Base-by-base conservation (phyloP, 2,797 vertebrate species). In the Pseudochaenichthys georgianus region DNA sequence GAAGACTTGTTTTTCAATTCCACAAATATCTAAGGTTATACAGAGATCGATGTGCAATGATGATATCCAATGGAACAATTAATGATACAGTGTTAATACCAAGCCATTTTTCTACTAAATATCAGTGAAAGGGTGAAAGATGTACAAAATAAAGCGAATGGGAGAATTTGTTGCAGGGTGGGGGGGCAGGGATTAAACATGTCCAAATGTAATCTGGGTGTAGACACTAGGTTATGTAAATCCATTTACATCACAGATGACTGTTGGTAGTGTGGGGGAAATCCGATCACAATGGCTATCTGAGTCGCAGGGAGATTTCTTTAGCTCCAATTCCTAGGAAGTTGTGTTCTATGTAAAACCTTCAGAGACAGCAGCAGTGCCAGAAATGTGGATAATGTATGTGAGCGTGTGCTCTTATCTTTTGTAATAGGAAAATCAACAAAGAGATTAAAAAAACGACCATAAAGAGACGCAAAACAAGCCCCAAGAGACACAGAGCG, bases 151-250 rank as follows among this genome's bases (percentile, higher is more conserved):
- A 2, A 58, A 52, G 68, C 72, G 83, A 89, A 77, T 66, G 74
- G 70, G 69, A 76, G 70, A 70, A 82, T 21, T 19, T 60, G 43
- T 59, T 62, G 54, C 19, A 5, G 54, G 43, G 48, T 34, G 80
- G 80, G 70, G 65, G 65, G 48, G 65, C 62, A 0, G 51, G 73
- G 91, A 92, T 93, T 92, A 90, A 88, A 86, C 59, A 43, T 60
- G 73, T 77, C 68, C 80, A 66, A 54, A 16, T 83, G 88, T 93
- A 91, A 91, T 93, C 92, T 82, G 5, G 7, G 41, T 43, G 62
- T 75, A 86, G 87, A 90, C 88, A 85, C 88, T 28, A 64, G 52
- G 82, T 94, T 92, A 88, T 80, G 77, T 90, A 90, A 92, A 92
- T 89, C 84, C 88, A 90, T 68, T 88, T 83, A 85, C 55, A 83